Evolutionary conservation across 2,888 invertebrate genomes (phyloP).

Genomic region (Erebia epiphron): DNA sequence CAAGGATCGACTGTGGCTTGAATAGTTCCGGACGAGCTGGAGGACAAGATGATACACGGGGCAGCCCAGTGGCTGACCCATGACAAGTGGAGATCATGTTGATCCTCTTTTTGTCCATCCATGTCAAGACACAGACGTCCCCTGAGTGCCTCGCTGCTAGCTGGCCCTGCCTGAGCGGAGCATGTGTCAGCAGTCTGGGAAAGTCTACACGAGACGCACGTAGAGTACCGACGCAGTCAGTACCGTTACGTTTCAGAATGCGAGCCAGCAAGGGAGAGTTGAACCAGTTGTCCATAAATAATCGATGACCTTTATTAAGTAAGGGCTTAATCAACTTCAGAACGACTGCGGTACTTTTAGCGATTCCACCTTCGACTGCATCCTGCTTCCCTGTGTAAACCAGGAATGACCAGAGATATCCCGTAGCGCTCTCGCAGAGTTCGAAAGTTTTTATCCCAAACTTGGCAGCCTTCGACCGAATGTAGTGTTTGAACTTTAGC

Average conservation of each 20-base stretch:
- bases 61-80: not conserved
- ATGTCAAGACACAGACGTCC: not conserved
- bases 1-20: no score
- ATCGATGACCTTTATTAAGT: no score
- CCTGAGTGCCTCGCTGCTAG: not conserved
- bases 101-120: not conserved
- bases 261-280: no score
- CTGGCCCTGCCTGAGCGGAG: not conserved
- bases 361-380: no score
- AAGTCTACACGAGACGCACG: not conserved
- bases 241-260: not conserved
- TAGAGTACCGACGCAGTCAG: not conserved
- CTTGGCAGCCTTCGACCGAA: conserved; percentile 23
- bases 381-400: no score
- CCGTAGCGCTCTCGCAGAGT: conserved; percentile 28
- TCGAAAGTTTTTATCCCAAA: conserved; percentile 34
- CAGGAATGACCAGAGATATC: no score
- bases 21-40: not conserved
- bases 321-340: no score
- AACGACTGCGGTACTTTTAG: no score
- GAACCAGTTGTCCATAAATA: no score
- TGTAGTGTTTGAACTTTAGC: not conserved
- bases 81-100: not conserved
- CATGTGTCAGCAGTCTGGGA: not conserved
- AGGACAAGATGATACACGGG: not conserved